phyloP scores from a whole-genome alignment of 2,888 invertebrate species.

The Choreutis nemorana region DNA sequence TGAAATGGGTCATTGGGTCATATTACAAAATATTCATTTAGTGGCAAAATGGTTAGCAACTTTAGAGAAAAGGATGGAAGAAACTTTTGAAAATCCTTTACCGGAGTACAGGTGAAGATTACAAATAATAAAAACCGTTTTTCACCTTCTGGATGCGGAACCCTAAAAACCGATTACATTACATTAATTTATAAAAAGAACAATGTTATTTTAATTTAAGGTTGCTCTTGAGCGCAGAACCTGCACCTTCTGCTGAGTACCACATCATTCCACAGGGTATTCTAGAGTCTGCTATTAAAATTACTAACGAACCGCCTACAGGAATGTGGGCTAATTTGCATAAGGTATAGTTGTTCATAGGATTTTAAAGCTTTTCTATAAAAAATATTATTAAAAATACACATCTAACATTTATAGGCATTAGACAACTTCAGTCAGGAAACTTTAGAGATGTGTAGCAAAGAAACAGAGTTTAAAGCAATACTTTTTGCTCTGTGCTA shows the following conservation, averaged over 20 bases:
- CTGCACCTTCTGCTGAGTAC: constrained; percentile 72
- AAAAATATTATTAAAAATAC: neutral
- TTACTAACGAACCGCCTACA: constrained; percentile 95
- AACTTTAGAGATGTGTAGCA: constrained; percentile 90
- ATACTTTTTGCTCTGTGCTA: constrained; percentile 90
- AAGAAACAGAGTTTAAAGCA: constrained; percentile 92
- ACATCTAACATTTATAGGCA: constrained; percentile 54
- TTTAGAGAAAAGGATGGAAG: constrained; percentile 91
- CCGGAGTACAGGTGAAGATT: constrained; percentile 56
- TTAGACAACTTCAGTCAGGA: constrained; percentile 92
- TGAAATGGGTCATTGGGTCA: constrained; percentile 88
- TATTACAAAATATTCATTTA: constrained; percentile 91
- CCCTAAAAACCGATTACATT: too few species aligned
- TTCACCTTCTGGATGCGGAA: neutral
- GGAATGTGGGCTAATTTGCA: constrained; percentile 95
- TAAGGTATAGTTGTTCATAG: constrained; percentile 60
- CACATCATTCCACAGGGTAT: constrained; percentile 85
- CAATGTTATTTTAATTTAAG: constrained; percentile 42
- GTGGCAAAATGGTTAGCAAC: constrained; percentile 88
- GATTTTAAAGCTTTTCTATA: too few species aligned
- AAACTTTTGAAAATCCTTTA: constrained; percentile 73
- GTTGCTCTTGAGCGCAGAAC: constrained; percentile 89
- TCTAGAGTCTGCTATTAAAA: constrained; percentile 92
- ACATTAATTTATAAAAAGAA: too few species aligned
- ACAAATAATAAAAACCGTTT: neutral